phyloP scores from a whole-genome alignment of 2,797 vertebrate genomes.

The Thunnus albacares region DNA sequence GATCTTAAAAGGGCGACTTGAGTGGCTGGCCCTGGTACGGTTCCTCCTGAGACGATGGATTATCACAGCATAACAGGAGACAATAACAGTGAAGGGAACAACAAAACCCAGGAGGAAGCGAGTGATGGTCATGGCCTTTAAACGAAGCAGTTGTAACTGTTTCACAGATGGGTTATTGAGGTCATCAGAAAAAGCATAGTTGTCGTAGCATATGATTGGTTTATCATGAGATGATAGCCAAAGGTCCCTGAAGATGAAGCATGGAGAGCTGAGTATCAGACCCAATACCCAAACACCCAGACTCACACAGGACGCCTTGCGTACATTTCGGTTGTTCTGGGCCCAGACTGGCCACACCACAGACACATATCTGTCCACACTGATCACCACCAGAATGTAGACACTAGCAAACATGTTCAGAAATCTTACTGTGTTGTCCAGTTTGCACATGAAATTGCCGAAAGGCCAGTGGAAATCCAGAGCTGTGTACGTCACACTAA shows the following conservation, averaged over 20 bases:
- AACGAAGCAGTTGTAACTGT: slow-evolving; percentile 80
- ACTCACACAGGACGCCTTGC: slow-evolving; percentile 84
- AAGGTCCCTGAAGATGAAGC: slow-evolving; percentile 90
- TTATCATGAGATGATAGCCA: slow-evolving; percentile 66
- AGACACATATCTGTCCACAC: slow-evolving; percentile 90
- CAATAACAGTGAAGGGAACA: slow-evolving; percentile 89
- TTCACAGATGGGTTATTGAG: slow-evolving; percentile 42
- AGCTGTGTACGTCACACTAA: slow-evolving; percentile 89
- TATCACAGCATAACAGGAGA: slow-evolving; percentile 89
- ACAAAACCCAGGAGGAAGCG: slow-evolving; percentile 90
- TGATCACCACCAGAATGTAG: slow-evolving; percentile 92
- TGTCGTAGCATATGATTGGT: slow-evolving; percentile 88
- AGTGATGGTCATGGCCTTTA: slow-evolving; percentile 87
- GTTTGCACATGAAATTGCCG: slow-evolving; percentile 92
- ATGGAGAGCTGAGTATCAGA: slow-evolving; percentile 88
- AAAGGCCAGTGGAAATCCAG: slow-evolving; percentile 93
- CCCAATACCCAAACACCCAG: slow-evolving; percentile 88
- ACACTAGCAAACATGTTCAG: slow-evolving; percentile 94
- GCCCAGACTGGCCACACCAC: slow-evolving; percentile 92
- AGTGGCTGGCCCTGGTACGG: slow-evolving; percentile 84
- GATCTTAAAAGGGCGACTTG: slow-evolving; percentile 89
- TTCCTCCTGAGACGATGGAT: slow-evolving; percentile 85
- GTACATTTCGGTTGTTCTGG: slow-evolving; percentile 89
- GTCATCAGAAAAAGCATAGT: slow-evolving; percentile 87
- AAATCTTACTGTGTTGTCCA: slow-evolving; percentile 90